phyloP scores from a whole-genome alignment of 2,888 invertebrate species.

The Drosophila atripex region DNA sequence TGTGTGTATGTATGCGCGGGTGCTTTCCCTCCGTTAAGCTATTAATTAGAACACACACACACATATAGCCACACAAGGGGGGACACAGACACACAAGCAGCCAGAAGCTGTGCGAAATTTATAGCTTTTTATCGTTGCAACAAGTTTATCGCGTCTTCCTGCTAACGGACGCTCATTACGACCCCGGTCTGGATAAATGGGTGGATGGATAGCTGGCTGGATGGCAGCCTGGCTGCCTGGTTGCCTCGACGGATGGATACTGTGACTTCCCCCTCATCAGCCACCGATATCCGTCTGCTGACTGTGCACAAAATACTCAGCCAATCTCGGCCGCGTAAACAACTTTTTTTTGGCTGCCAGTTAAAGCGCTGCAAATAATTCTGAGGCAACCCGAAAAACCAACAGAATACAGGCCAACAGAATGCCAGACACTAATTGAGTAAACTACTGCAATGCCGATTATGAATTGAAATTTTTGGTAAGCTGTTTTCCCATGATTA shows the following conservation, averaged over 20 bases:
- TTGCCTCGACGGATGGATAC: neutral
- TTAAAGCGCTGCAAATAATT: slow-evolving; percentile 19
- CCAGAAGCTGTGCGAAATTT: slow-evolving; percentile 59
- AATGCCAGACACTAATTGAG: slow-evolving; percentile 12
- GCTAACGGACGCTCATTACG: slow-evolving; percentile 71
- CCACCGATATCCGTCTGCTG: slow-evolving; percentile 29
- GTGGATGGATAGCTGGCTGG: neutral
- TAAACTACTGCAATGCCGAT: slow-evolving; percentile 4
- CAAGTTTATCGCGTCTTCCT: slow-evolving; percentile 73
- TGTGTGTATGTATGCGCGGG: slow-evolving; percentile 3
- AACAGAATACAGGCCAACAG: neutral
- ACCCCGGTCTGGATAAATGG: slow-evolving; percentile 27
- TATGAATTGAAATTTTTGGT: slow-evolving; percentile 6
- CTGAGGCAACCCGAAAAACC: slow-evolving; percentile 5
- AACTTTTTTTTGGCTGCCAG: slow-evolving; percentile 9
- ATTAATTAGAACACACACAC: slow-evolving; percentile 62
- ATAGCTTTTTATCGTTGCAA: slow-evolving; percentile 73
- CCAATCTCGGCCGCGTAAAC: slow-evolving; percentile 13
- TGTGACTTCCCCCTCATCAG: slow-evolving; percentile 7
- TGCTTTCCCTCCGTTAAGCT: slow-evolving; percentile 51
- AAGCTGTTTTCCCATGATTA: neutral
- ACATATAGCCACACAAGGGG: neutral
- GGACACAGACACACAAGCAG: slow-evolving; percentile 24
- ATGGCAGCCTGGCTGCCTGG: slow-evolving; percentile 6
- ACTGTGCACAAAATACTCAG: slow-evolving; percentile 21